These are phyloP conservation scores for Heteronetta atricapilla DNA, from an alignment of 2,113 vertebrate genomes.

Conservation along the genomic window DNA sequence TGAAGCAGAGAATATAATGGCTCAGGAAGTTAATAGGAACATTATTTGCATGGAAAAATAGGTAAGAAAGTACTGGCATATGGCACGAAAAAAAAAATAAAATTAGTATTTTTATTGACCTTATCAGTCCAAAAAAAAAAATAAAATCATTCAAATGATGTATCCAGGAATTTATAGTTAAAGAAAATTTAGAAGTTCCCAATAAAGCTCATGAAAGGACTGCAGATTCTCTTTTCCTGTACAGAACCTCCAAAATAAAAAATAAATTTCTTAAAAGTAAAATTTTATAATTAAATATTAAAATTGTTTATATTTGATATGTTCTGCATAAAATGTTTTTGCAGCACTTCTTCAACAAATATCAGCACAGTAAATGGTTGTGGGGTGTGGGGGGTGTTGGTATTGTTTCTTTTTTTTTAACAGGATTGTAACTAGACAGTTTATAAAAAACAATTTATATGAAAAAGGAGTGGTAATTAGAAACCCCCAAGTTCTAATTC, in stretches of 20 bases:
- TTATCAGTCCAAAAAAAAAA: neutral
- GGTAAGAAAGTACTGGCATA: neutral
- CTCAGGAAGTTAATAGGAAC: neutral
- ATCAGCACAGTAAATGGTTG: neutral
- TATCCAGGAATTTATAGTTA: neutral
- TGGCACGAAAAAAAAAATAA: neutral
- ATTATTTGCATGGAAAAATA: neutral
- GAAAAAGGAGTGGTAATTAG: neutral
- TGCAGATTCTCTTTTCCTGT: neutral
- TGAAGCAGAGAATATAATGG: neutral
- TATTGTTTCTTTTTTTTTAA: neutral
- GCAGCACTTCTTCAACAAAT: slow-evolving; percentile 17
- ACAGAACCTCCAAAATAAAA: slow-evolving; percentile 22
- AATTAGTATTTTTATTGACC: neutral
- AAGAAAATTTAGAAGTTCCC: slow-evolving; percentile 10
- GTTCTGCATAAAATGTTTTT: slow-evolving; percentile 13
- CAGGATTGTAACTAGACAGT: neutral
- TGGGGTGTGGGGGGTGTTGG: neutral
- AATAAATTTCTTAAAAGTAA: slow-evolving; percentile 37
- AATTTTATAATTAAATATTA: slow-evolving; percentile 42
- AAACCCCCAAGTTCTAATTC: neutral
- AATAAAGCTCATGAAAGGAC: neutral
- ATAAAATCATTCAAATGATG: neutral
- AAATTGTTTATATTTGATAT: slow-evolving; percentile 11
- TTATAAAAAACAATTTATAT: neutral